These are phyloP conservation scores for Drosophila littoralis DNA, from an alignment of 1,140 invertebrate genomes.

Conservation along the genomic window DNA sequence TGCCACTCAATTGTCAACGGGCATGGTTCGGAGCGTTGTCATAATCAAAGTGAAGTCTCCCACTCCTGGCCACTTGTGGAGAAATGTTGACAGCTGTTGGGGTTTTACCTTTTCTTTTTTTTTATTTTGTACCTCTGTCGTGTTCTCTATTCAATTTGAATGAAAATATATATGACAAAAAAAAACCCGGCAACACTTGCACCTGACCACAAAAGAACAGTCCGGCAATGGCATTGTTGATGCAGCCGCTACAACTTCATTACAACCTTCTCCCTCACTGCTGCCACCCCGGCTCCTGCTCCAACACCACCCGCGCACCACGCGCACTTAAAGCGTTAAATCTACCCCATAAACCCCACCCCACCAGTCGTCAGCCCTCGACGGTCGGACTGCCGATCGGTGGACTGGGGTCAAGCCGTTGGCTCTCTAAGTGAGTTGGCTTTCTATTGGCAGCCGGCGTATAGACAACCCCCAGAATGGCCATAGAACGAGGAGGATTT, in stretches of 20 bases:
- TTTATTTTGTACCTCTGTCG: constrained; percentile 6
- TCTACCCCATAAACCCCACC: constrained; percentile 25
- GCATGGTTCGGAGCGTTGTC: constrained; percentile 33
- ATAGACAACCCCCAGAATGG: constrained; percentile 28
- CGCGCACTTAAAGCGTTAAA: constrained; percentile 30
- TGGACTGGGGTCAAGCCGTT: constrained; percentile 44
- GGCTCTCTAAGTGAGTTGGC: constrained; percentile 56
- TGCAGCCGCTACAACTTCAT: constrained; percentile 68
- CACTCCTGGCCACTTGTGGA: constrained; percentile 8
- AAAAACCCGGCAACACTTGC: constrained; percentile 55
- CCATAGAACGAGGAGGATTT: constrained; percentile 63
- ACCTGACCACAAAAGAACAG: constrained; percentile 62
- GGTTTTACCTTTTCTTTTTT: constrained; percentile 24
- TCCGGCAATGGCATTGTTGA: constrained; percentile 62
- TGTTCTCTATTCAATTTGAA: constrained; percentile 40
- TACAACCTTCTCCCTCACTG: constrained; percentile 19
- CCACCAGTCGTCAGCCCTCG: background rate
- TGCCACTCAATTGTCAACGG: constrained; percentile 51
- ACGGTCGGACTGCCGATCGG: background rate
- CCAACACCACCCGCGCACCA: background rate
- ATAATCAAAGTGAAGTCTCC: constrained; percentile 40
- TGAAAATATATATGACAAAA: constrained; percentile 10
- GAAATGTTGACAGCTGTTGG: constrained; percentile 74
- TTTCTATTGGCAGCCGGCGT: constrained; percentile 43
- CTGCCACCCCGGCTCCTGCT: constrained; percentile 10